A percentile compares a stretch with the other conserved stretches of the same genome.
These are phyloP conservation scores for Pseudomugil gertrudae DNA, from an alignment of 2,797 vertebrate genomes.

Conservation along the genomic window DNA sequence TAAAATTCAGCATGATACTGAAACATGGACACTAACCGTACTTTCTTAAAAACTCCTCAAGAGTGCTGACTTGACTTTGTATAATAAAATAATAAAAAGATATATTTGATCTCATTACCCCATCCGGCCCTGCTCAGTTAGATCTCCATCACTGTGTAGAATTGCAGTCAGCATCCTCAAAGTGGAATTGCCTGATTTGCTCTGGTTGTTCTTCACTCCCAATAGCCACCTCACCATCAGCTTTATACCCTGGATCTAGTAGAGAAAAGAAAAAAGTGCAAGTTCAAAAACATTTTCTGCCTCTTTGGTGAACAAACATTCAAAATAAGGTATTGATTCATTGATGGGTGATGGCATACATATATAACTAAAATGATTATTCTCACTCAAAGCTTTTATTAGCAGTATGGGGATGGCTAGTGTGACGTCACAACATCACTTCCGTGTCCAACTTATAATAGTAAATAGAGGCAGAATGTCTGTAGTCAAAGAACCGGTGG, in stretches of 20 bases:
- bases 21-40: slow-evolving; percentile 14
- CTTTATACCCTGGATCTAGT: slow-evolving; percentile 96
- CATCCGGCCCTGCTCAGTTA: slow-evolving; percentile 96
- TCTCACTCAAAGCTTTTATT: not conserved
- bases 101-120: slow-evolving; percentile 79
- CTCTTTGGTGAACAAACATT: not conserved
- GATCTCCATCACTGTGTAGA: slow-evolving; percentile 94
- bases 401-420: too few species aligned
- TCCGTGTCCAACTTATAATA: too few species aligned
- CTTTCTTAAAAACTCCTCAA: not conserved
- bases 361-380: not conserved
- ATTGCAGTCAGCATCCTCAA: slow-evolving; percentile 95
- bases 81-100: not conserved
- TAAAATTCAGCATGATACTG: slow-evolving; percentile 4
- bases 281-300: not conserved
- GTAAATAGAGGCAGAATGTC: too few species aligned
- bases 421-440: too few species aligned
- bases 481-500: too few species aligned
- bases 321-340: not conserved
- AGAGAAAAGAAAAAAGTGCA: rapidly evolving
- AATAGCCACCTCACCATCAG: slow-evolving; percentile 98
- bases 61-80: not conserved
- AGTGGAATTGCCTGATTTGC: slow-evolving; percentile 97
- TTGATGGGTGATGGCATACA: not conserved
- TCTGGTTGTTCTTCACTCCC: slow-evolving; percentile 99